Percentiles rank a stretch among this genome's conserved stretches.
Evolutionary conservation across 2,888 invertebrate species (phyloP).

Genomic region (Papilio gigon): DNA sequence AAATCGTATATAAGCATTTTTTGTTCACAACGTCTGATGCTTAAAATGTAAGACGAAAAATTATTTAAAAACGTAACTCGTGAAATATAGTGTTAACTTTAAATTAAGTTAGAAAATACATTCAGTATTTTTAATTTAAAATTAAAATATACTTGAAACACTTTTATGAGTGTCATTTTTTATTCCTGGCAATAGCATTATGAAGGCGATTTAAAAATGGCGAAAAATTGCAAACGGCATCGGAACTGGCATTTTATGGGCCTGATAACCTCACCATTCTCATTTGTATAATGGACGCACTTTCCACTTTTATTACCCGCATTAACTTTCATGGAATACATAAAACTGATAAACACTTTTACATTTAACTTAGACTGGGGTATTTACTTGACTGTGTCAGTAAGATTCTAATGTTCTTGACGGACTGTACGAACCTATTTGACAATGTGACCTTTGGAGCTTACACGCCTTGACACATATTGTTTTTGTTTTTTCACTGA

Average conservation of each 20-base stretch:
- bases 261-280: slow-evolving; percentile 26
- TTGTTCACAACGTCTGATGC: not conserved
- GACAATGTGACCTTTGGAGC: too few species aligned
- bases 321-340: slow-evolving; percentile 23
- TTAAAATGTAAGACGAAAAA: too few species aligned
- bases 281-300: slow-evolving; percentile 32
- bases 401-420: too few species aligned
- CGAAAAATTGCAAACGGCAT: slow-evolving; percentile 25
- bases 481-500: too few species aligned
- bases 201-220: slow-evolving; percentile 14
- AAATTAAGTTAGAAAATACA: not conserved
- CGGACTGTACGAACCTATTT: too few species aligned
- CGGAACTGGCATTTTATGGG: slow-evolving; percentile 12
- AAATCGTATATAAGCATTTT: not conserved
- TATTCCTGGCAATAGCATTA: not conserved
- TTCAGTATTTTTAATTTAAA: not conserved
- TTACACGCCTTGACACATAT: too few species aligned
- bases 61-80: too few species aligned
- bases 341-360: slow-evolving; percentile 21
- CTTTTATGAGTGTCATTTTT: not conserved
- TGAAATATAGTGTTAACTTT: too few species aligned
- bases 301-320: slow-evolving; percentile 24
- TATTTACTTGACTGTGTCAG: not conserved
- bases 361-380: not conserved
- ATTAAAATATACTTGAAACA: too few species aligned